These are phyloP conservation scores for Phainopepla nitens DNA, from an alignment of 2,113 vertebrate genomes.

Conservation along the genomic window DNA sequence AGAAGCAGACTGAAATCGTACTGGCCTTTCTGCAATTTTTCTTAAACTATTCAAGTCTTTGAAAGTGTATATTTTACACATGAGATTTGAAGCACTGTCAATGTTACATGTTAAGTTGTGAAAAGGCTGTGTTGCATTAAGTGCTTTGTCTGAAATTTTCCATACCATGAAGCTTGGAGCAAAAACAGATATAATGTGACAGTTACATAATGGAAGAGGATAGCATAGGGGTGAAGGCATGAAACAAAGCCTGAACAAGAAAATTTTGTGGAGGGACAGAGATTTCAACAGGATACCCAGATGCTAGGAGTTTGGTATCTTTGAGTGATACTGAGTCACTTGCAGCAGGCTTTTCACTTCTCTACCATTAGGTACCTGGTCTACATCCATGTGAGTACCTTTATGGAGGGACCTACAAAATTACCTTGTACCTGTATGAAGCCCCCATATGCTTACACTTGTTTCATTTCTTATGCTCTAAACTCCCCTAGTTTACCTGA, in stretches of 20 bases:
- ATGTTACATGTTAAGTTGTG: not conserved
- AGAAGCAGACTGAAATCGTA: not conserved
- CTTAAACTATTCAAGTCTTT: not conserved
- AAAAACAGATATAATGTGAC: not conserved
- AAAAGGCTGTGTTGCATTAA: not conserved
- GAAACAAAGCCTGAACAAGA: not conserved
- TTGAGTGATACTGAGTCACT: not conserved
- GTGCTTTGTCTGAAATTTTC: not conserved
- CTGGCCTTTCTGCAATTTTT: not conserved
- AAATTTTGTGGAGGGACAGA: not conserved
- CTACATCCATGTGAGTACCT: not conserved
- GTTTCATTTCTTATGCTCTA: not conserved
- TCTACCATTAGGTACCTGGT: not conserved
- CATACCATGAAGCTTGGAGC: not conserved
- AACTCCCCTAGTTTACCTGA: not conserved
- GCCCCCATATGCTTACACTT: not conserved
- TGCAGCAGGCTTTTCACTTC: not conserved
- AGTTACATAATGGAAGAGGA: not conserved
- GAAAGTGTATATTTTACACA: not conserved
- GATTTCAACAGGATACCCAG: not conserved
- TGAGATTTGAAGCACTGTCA: not conserved
- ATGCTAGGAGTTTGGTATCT: not conserved
- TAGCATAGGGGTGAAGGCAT: rapidly evolving
- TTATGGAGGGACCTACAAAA: not conserved
- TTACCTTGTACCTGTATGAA: not conserved